Base-by-base conservation (phyloP, 2,888 invertebrate genomes). In the Cerastoderma edule region DNA sequence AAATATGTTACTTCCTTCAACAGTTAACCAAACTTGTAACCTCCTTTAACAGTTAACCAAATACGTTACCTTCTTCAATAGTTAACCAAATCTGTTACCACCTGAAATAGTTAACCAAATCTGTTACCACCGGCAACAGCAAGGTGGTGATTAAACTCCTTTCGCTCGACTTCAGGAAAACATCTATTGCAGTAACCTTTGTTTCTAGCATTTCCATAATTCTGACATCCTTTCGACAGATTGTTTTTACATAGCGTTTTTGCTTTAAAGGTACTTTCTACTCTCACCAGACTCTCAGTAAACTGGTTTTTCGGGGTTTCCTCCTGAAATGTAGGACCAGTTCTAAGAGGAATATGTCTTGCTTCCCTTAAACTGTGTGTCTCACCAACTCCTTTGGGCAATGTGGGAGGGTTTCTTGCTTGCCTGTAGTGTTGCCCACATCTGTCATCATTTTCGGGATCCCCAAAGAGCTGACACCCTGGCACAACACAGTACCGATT, bases 151-250 rank as follows among this genome's bases (percentile, higher is more conserved):
- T 32, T 33, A 8, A 35, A 13, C 13, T 60, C 60, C n/a, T 39
- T 60, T 28, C 39, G 60, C 39, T 24, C 24, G 13, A 39, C 13
- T 16, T 67, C 56, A 46, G 75, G 67, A 30, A 73, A 87, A 68
- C 89, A 89, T 30, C 83, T 78, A 70, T 88, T 89, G 77, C 89
- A 89, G 60, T 81, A 87, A 0, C 88, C 89, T 54, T 78, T 69
- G 1, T 84, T 85, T 28, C 64, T 56, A 0, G 77, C 69, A 78
- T 87, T 89, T 10, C 86, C 88, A 70, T 74, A 87, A 72, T 87
- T 87, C 30, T 32, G 28, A 68, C 89, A 89, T 0, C 75, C 72
- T n/a, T 64, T 39, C 1, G 16, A 27, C 10, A n/a, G 32, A 30
- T 65, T 57, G 53, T 75, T 79, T 67, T 80, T 83, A 72, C 88